These are phyloP conservation scores for Folsomia candida DNA, from an alignment of 2,888 invertebrate species.

Conservation along the genomic window DNA sequence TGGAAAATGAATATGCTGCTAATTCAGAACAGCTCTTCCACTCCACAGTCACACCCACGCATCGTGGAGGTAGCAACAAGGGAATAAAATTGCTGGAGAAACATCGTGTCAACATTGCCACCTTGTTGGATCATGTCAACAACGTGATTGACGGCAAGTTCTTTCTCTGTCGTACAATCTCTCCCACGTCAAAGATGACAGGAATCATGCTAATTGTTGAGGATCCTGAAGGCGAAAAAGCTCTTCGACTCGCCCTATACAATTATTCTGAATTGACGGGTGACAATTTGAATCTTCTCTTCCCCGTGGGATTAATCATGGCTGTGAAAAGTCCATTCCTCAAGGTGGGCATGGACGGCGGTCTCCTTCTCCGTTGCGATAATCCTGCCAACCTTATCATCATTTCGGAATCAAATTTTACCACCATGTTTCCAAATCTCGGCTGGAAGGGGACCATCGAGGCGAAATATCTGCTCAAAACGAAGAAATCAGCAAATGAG, in stretches of 20 bases:
- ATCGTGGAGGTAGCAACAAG: too few species aligned
- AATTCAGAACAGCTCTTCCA: too few species aligned
- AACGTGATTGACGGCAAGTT: conserved; percentile 7
- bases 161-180: conserved; percentile 20
- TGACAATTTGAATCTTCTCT: not conserved
- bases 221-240: conserved; percentile 18
- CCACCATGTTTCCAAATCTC: not conserved
- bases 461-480: not conserved
- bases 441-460: conserved; percentile 12
- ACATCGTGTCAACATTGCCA: too few species aligned
- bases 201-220: conserved; percentile 12
- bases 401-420: not conserved
- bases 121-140: not conserved
- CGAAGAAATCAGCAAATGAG: not conserved
- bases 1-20: too few species aligned
- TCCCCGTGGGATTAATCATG: conserved; percentile 16
- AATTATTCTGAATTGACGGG: conserved; percentile 7
- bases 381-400: conserved; percentile 8
- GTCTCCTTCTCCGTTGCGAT: conserved; percentile 10
- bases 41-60: too few species aligned
- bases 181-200: conserved; percentile 12
- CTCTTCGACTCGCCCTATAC: conserved; percentile 17
- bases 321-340: conserved; percentile 21
- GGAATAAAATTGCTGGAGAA: too few species aligned
- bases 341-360: conserved; percentile 15